phyloP scores from a whole-genome alignment of 2,113 vertebrate genomes.

The Heloderma charlesbogerti region DNA sequence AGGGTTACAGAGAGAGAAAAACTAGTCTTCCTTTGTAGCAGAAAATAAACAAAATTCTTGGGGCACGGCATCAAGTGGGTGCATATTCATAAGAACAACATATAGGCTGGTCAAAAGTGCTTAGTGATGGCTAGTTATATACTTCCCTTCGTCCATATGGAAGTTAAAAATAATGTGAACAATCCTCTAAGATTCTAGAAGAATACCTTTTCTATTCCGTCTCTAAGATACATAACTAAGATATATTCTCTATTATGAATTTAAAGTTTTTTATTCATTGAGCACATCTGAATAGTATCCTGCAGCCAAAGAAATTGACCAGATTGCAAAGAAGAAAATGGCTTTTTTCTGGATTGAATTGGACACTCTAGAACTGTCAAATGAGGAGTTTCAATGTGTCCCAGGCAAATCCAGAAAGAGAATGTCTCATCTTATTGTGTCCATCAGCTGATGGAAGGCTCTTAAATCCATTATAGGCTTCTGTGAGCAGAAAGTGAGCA shows the following conservation, averaged over 20 bases:
- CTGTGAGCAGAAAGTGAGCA: too few relatives aligned
- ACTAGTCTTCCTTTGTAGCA: neutral
- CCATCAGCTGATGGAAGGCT: too few relatives aligned
- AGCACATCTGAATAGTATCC: neutral
- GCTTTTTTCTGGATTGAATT: neutral
- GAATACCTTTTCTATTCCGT: neutral
- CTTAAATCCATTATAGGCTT: too few relatives aligned
- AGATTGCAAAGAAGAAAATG: neutral
- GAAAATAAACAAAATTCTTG: neutral
- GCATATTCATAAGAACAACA: neutral
- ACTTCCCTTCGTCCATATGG: neutral
- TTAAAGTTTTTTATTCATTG: neutral
- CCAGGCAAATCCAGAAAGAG: neutral
- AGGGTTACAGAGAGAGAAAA: neutral
- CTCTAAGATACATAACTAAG: neutral
- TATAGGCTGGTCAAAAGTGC: neutral
- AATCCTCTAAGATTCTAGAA: neutral
- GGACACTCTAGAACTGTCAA: neutral
- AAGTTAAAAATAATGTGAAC: neutral
- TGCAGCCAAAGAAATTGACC: neutral
- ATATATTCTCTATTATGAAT: neutral
- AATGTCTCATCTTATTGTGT: neutral
- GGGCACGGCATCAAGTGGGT: fast-evolving
- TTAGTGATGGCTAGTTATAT: neutral
- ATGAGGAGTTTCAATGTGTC: neutral